phyloP scores from a whole-genome alignment of 1,140 invertebrate genomes.

The Lepidotrigona ventralis region DNA sequence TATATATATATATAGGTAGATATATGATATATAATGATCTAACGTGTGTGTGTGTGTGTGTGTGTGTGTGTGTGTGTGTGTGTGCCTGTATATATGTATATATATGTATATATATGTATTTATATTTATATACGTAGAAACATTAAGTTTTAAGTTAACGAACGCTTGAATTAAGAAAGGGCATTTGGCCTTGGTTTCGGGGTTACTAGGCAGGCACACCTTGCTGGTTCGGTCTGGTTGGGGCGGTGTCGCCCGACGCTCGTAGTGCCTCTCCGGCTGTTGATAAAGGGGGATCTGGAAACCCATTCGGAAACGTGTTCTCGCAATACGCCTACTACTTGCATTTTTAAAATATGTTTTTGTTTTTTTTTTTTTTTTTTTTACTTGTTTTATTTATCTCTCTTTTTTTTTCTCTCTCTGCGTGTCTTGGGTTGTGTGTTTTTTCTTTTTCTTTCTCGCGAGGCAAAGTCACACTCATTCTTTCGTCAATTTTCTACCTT shows the following conservation, averaged over 20 bases:
- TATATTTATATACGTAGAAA: slow-evolving; percentile 74
- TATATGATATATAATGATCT: slow-evolving; percentile 63
- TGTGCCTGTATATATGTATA: slow-evolving; percentile 38
- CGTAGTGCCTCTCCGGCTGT: slow-evolving; percentile 81
- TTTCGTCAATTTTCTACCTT: not conserved
- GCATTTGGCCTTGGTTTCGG: slow-evolving; percentile 78
- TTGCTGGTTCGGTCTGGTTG: slow-evolving; percentile 81
- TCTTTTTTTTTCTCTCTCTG: slow-evolving; percentile 26
- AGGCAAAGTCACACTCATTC: not conserved
- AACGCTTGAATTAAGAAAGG: slow-evolving; percentile 80
- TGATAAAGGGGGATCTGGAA: slow-evolving; percentile 81
- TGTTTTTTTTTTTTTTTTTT: slow-evolving; percentile 32
- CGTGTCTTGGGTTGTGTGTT: slow-evolving; percentile 20
- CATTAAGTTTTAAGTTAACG: slow-evolving; percentile 79
- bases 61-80: slow-evolving; percentile 33
- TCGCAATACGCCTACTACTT: slow-evolving; percentile 62
- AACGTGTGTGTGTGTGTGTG: slow-evolving; percentile 61
- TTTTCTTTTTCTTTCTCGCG: not conserved
- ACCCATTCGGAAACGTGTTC: slow-evolving; percentile 79
- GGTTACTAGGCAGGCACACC: slow-evolving; percentile 80
- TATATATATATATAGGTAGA: slow-evolving; percentile 31
- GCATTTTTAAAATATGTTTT: slow-evolving; percentile 19
- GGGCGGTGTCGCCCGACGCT: slow-evolving; percentile 80
- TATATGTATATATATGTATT: slow-evolving; percentile 41
- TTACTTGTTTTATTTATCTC: too few relatives aligned